Evolutionary conservation across 2,797 vertebrate species (phyloP).

Genomic region (Rhadinocentrus ornatus): DNA sequence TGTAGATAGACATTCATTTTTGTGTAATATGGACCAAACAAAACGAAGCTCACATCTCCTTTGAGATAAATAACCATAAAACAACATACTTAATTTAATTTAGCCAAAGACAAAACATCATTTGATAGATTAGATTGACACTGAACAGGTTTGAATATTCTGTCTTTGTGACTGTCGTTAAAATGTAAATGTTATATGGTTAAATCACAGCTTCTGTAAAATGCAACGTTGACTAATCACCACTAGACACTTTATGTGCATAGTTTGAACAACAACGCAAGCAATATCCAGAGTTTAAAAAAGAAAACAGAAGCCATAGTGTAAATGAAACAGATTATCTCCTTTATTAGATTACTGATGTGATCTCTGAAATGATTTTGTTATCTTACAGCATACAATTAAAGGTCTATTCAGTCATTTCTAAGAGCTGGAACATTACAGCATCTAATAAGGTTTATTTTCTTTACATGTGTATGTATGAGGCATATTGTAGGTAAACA

Average conservation of each 20-base stretch:
- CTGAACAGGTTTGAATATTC: conserved; percentile 54
- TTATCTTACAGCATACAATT: conserved; percentile 23
- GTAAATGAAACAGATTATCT: conserved; percentile 13
- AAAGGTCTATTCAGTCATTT: conserved; percentile 47
- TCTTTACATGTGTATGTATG: neutral
- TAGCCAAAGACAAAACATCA: conserved; percentile 65
- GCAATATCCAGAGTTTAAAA: conserved; percentile 6
- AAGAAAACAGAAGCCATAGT: conserved; percentile 3
- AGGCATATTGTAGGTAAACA: conserved; percentile 3
- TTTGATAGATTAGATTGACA: conserved; percentile 44
- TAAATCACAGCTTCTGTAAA: conserved; percentile 15
- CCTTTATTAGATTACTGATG: conserved; percentile 23
- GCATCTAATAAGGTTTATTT: conserved; percentile 6
- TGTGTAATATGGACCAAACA: conserved; percentile 54
- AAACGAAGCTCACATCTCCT: conserved; percentile 42
- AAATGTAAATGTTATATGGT: conserved; percentile 26
- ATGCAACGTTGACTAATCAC: conserved; percentile 22
- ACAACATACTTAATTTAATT: conserved; percentile 48
- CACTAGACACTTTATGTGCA: conserved; percentile 32
- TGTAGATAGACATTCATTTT: conserved; percentile 47
- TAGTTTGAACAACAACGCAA: conserved; percentile 29
- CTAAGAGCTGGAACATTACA: conserved; percentile 11
- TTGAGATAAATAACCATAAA: conserved; percentile 40
- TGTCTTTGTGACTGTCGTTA: conserved; percentile 57
- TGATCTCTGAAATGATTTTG: conserved; percentile 26